These are phyloP conservation scores for Neotoma lepida DNA, from an alignment of 2,113 vertebrate species.

Conservation along the genomic window DNA sequence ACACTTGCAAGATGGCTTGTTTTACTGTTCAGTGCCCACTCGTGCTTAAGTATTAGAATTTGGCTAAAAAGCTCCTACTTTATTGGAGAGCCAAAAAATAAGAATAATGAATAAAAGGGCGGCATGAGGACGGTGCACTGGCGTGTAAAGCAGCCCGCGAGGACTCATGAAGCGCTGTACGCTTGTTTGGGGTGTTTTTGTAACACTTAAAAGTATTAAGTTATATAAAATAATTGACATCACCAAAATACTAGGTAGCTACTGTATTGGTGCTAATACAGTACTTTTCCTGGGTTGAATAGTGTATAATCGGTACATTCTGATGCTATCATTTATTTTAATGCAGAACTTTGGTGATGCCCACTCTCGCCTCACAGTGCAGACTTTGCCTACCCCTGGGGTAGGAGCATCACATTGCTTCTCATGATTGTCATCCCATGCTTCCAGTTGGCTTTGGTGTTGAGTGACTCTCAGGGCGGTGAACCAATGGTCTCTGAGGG, in stretches of 20 bases:
- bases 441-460: conserved; percentile 87
- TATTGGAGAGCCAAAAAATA: neutral
- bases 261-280: conserved; percentile 63
- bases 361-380: conserved; percentile 90
- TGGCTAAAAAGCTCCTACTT: neutral
- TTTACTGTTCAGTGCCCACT: conserved; percentile 85
- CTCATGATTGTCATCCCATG: conserved; percentile 88
- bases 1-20: conserved; percentile 83
- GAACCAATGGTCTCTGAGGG: conserved; percentile 90
- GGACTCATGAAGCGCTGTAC: conserved; percentile 80
- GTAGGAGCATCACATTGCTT: conserved; percentile 88
- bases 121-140: conserved; percentile 74
- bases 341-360: conserved; percentile 93
- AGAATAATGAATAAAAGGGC: neutral
- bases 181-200: conserved; percentile 82
- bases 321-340: conserved; percentile 79
- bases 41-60: conserved; percentile 63
- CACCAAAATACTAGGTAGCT: conserved; percentile 82
- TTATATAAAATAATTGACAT: conserved; percentile 84
- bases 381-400: conserved; percentile 82
- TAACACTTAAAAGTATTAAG: conserved; percentile 79
- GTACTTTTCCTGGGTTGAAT: conserved; percentile 74
- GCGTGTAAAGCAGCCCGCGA: conserved; percentile 80
- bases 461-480: conserved; percentile 82
- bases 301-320: conserved; percentile 71